Evolutionary conservation across 2,113 vertebrate species (phyloP), one percentile per base, ranked within the genome.

Genomic region (Holacanthus passer): DNA sequence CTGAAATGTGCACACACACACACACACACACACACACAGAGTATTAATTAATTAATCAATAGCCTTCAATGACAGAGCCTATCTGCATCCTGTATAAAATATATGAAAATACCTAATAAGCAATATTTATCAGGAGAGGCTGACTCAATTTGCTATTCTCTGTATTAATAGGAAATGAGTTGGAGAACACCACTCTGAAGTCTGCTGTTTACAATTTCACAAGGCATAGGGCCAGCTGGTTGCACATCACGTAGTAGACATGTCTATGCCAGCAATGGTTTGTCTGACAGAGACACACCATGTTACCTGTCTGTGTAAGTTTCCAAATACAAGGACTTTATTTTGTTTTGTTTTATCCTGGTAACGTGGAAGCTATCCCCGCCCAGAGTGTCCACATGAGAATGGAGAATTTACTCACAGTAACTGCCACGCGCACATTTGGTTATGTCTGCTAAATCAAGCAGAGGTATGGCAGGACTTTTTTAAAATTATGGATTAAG

Each of bases 401-500:
- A 59, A 31, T 16, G 1, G 5, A 53, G 22, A 70, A 59, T 66
- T 20, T 52, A n/a, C 52, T 79, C 58, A 75, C 69, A 64, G 74
- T 78, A 41, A 82, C 47, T 82, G 74, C 80, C 70, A 79, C 12
- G 19, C 56, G 41, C 20, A 27, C 10, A 72, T 7, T 16, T 35
- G 3, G n/a, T 75, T 81, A 56, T 79, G 74, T 58, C 71, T 47
- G 13, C 13, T 48, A n/a, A 22, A 67, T 35, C 43, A 53, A 43
- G 50, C 4, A 20, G 10, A 60, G 41, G 68, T 37, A 47, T 77
- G 62, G 7, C 39, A 66, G 60, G 19, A 27, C 10, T 37, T 24
- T 20, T 20, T 31, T 9, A 29, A 39, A 7, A 20, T 45, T 48
- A n/a, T 59, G 19, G 29, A 35, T 47, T 17, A 20, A 63, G n/a